Evolutionary conservation across 2,113 vertebrate species (phyloP), one percentile per base, ranked within the genome.

Genomic region (Malurus cyaneus): DNA sequence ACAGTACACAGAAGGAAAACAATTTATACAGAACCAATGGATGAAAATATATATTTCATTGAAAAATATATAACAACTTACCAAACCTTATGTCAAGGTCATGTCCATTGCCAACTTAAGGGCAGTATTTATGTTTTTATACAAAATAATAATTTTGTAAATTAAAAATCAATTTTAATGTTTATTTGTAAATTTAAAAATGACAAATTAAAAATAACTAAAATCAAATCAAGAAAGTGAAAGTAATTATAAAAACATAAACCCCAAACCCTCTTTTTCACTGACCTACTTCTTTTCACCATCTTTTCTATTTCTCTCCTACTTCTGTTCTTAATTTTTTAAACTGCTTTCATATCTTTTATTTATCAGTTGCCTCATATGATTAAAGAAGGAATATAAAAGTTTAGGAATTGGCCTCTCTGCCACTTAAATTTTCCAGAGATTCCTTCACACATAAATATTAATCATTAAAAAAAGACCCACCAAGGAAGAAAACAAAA

Each of bases 11-110:
- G 8, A 19, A 52, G 7, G 25, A 25, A 3, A 24, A 47, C 8
- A 39, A 17, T 0, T 66, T 2, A 26, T 64, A 50, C 2, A 32
- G 60, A 72, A 47, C 2, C 4, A 50, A 2, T 29, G 10, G 11
- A 26, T 29, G 18, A 78, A 81, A 78, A 60, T 16, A 65, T 56
- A 31, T 41, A 25, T 32, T 36, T 92, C 1, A 34, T 2, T 46
- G 9, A 11, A 79, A 70, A 71, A 71, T 53, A 1, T 4, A 17
- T 19, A 57, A 1, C 5, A 31, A n/a, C 2, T 29, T 70, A 23
- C 8, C 14, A 5, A 46, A 28, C 4, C 11, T 54, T 47, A n/a
- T 28, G 12, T n/a, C 11, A 39, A 44, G 14, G 14, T 47, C 18
- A 23, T 46, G 15, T 24, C n/a, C 2, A 1, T 54, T 54, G 16